Evolutionary conservation across 2,888 invertebrate genomes (phyloP), one percentile per base, ranked within the genome.

Genomic region (Lordiphosa fenestrarum): DNA sequence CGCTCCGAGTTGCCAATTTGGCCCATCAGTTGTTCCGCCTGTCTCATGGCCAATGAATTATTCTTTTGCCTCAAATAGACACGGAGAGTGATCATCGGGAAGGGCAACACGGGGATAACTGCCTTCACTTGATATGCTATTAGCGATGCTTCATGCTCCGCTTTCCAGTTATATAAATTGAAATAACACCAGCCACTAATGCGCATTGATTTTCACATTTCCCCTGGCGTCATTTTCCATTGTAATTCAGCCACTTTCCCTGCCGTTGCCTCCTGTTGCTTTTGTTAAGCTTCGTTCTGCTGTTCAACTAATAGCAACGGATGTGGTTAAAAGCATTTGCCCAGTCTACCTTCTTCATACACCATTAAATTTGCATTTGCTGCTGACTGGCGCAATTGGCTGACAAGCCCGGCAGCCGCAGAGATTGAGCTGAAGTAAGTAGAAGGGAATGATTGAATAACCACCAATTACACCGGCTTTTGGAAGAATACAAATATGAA

Each of bases 351-450:
- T 81, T 81, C 76, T 71, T 71, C 74, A 83, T 84, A 80, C 77
- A 77, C 81, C 80, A 80, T 80, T 84, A 80, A 80, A 80, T 80
- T 80, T 84, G 84, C 80, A 84, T 84, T 80, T 84, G 81, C 71
- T 53, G 83, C 63, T 78, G 83, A 78, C 83, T 72, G 66, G 81
- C 69, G 59, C 71, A 64, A 76, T 83, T 80, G 80, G 47, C 69
- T 62, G 64, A 62, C 47, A 53, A 41, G 39, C 35, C 35, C 35
- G 41, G 35, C 36, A 25, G 40, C 39, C 40, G 36, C 25, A 23
- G 15, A 23, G 15, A 25, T 15, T 30, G 15, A 30, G 21, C 13
- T 13, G 30, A 13, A 12, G 37, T 6, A 25, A 4, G 6, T 9
- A 3, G 6, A 9, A 13, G 38, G 33, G 33, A 9, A 49, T 15